These are phyloP conservation scores for Columbina picui DNA, from an alignment of 2,113 vertebrate genomes.

Conservation along the genomic window DNA sequence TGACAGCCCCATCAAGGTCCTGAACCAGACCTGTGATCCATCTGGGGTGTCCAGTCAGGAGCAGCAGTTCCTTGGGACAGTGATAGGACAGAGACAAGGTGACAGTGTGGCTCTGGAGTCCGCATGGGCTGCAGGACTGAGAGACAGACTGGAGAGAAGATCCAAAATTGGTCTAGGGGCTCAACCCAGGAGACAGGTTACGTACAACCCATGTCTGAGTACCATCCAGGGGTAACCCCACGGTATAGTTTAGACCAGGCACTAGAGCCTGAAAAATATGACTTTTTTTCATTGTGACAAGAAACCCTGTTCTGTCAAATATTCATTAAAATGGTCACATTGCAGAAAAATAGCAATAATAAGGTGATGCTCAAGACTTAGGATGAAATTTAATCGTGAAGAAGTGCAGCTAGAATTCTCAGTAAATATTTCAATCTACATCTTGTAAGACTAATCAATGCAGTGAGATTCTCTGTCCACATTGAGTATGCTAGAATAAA, in stretches of 20 bases:
- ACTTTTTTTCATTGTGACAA: not conserved
- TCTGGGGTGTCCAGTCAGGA: not conserved
- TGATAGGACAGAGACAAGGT: no score
- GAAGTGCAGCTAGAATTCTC: conserved; percentile 20
- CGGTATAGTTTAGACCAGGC: not conserved
- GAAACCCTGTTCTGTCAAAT: not conserved
- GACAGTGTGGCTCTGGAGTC: accelerated
- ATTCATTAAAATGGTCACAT: not conserved
- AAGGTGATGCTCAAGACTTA: not conserved
- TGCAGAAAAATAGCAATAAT: not conserved
- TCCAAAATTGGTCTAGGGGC: accelerated
- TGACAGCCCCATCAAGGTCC: not conserved
- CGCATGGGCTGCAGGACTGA: accelerated
- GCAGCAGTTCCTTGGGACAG: not conserved
- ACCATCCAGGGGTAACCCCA: not conserved
- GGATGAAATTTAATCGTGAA: not conserved
- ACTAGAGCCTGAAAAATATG: not conserved
- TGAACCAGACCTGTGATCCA: not conserved
- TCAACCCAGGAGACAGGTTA: not conserved
- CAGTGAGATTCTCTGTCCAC: not conserved
- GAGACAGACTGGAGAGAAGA: not conserved
- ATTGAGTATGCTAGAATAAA: not conserved
- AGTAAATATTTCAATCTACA: not conserved
- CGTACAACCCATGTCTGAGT: not conserved
- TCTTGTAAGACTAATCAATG: not conserved